Base-by-base conservation (phyloP, 2,113 vertebrate genomes). In the Calypte anna region DNA sequence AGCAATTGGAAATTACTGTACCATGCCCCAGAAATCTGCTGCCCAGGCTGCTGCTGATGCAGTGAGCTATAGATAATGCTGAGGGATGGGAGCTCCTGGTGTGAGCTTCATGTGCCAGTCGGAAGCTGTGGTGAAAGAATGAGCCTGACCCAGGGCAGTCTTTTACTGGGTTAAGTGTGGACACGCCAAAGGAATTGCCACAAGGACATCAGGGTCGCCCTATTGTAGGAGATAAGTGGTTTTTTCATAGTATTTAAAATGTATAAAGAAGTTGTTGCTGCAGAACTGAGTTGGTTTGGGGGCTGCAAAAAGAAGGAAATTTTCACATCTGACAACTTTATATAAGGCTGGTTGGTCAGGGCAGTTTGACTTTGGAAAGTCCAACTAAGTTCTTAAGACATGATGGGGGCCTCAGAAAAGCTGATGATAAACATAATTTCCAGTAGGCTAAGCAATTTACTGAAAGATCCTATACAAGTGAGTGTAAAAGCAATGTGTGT, bases 291-390 rank as follows among this genome's bases (percentile, higher is more conserved):
- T 46, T 80, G 38, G 9, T n/a, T 90, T 80, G 28, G 54, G 58
- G 66, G 54, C 69, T 76, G 54, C 19, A 88, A 91, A 94, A 86
- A 86, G 70, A 57, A 91, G 50, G 63, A 69, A 82, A 76, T 74
- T 87, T 82, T 85, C 78, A 90, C 58, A 80, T 85, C 88, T 95
- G 95, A 66, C 89, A 85, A 50, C 59, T 89, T 94, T 87, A 82
- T 62, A 89, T 75, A 51, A 75, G 74, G 61, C 69, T 90, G 81
- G 74, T 87, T 93, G 86, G 69, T 87, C 79, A 82, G 86, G 96
- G 68, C 85, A 74, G 82, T 85, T 92, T 55, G 54, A 30, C 54
- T 86, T 94, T 86, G 77, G 79, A 91, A 95, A 93, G 82, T 36
- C 72, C 72, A 90, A 94, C 19, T 75, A 78, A 81, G 53, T 75